A percentile compares a stretch with the other conserved stretches of the same genome.
Conservation (phyloP, 2,888 invertebrate species). For the Amphiduros pacificus region DNA sequence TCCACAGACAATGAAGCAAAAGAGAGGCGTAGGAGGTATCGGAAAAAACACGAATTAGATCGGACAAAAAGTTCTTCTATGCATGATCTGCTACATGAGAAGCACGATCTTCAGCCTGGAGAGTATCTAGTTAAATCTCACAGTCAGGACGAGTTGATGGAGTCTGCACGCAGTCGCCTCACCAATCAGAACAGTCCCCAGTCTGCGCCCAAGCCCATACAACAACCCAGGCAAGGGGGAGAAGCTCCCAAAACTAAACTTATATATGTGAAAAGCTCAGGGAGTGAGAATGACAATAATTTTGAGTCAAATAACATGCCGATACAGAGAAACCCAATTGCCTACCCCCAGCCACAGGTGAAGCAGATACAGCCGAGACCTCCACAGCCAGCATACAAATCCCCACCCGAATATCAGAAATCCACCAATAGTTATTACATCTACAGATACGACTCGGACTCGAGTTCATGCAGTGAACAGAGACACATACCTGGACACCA, state of each 20-base stretch:
- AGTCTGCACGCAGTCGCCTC: background rate
- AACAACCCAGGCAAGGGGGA: background rate
- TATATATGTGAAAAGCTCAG: constrained; percentile 7
- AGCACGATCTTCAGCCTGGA: background rate
- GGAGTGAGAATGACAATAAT: constrained; percentile 20
- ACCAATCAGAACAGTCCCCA: background rate
- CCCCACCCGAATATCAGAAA: background rate
- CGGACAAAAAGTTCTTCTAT: constrained; percentile 44
- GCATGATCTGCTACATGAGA: constrained; percentile 33
- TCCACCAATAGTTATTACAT: background rate
- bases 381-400: background rate
- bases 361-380: background rate
- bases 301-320: constrained; percentile 14
- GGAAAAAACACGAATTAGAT: constrained; percentile 41
- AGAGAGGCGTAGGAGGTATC: constrained; percentile 35
- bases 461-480: constrained; percentile 7
- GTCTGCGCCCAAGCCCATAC: background rate
- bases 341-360: constrained; percentile 5
- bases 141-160: constrained; percentile 16
- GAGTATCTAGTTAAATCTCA: constrained; percentile 8
- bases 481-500: background rate
- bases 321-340: background rate
- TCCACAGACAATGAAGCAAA: constrained; percentile 45
- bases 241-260: constrained; percentile 6
- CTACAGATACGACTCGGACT: constrained; percentile 18